Evolutionary conservation across 2,113 vertebrate genomes (phyloP).

Genomic region (Egretta garzetta): DNA sequence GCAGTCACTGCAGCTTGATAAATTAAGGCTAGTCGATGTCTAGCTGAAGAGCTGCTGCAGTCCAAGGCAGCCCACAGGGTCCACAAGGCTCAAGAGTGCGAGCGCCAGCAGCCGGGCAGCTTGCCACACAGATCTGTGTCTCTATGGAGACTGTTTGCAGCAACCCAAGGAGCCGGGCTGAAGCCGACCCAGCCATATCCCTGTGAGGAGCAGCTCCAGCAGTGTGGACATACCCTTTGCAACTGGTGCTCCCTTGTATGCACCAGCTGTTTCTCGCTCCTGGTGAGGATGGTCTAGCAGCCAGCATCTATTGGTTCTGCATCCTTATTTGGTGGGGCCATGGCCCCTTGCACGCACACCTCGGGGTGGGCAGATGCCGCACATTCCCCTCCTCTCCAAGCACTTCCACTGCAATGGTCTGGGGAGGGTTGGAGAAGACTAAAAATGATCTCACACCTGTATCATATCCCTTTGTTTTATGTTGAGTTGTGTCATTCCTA

Average conservation of each 20-base stretch:
- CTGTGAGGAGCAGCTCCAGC: accelerated
- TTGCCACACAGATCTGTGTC: accelerated
- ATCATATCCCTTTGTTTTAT: not conserved
- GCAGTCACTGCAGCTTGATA: not conserved
- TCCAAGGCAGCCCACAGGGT: not conserved
- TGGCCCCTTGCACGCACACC: accelerated
- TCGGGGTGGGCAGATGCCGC: not conserved
- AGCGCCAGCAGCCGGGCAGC: not conserved
- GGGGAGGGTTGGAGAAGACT: not conserved
- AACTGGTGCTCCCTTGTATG: not conserved
- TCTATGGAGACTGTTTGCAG: not conserved
- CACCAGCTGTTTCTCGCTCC: not conserved
- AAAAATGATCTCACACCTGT: not conserved
- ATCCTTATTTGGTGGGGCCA: not conserved
- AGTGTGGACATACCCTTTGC: not conserved
- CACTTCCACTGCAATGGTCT: not conserved
- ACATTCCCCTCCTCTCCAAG: not conserved
- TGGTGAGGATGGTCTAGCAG: not conserved
- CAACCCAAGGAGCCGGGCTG: not conserved
- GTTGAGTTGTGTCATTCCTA: not conserved
- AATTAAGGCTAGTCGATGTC: accelerated
- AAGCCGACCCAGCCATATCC: not conserved
- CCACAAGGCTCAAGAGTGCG: not conserved
- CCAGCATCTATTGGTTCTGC: not conserved
- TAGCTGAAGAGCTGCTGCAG: not conserved